Evolutionary conservation across 2,113 vertebrate genomes (phyloP).

Genomic region (Anarhynchus alexandrinus): DNA sequence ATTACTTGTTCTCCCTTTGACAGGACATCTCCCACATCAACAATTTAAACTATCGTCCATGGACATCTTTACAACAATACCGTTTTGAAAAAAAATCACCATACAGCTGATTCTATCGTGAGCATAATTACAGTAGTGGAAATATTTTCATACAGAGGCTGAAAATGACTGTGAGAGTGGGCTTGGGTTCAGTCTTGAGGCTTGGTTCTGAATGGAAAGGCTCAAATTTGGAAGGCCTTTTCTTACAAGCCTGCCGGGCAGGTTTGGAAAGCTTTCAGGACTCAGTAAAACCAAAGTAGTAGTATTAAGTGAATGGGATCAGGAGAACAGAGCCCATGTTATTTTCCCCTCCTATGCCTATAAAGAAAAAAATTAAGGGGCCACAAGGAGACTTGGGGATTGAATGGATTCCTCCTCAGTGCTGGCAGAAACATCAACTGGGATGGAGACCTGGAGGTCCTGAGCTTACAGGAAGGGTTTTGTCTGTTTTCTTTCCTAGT

Average conservation of each 20-base stretch:
- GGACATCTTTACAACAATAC: background rate
- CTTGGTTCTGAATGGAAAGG: background rate
- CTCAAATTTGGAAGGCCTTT: background rate
- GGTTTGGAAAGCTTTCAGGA: background rate
- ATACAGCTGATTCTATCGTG: background rate
- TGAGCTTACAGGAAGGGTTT: background rate
- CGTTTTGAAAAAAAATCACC: background rate
- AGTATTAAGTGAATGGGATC: background rate
- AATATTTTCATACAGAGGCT: background rate
- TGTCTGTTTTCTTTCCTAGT: background rate
- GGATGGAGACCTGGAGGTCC: background rate
- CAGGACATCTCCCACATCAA: background rate
- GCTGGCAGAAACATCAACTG: background rate
- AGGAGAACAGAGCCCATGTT: background rate
- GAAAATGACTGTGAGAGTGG: background rate
- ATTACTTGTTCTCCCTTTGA: background rate
- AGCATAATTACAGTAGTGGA: background rate
- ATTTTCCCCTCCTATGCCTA: background rate
- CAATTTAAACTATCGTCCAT: background rate
- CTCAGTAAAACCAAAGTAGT: background rate
- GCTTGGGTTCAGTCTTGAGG: background rate
- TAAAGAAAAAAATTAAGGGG: background rate
- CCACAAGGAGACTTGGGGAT: background rate
- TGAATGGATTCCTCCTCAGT: background rate
- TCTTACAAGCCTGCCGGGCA: background rate